Evolutionary conservation across 2,888 invertebrate genomes (phyloP).

Genomic region (Acanthosepion pharaonis): DNA sequence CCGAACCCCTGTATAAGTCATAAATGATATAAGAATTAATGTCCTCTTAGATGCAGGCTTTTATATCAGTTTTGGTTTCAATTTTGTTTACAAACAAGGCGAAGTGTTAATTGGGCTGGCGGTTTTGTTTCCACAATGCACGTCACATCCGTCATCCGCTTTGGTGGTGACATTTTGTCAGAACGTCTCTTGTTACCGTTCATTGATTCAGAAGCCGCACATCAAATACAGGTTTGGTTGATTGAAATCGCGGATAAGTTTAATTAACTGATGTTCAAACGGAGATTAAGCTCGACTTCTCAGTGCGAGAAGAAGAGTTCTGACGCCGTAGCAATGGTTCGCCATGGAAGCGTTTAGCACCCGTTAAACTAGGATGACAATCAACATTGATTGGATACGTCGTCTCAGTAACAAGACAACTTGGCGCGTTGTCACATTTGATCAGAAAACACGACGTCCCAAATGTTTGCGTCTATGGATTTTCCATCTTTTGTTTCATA

Average conservation of each 20-base stretch:
- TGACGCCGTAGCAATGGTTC: not conserved
- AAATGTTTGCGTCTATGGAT: not conserved
- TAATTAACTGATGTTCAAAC: not conserved
- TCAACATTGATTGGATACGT: not conserved
- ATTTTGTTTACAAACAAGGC: not conserved
- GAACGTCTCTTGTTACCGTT: not conserved
- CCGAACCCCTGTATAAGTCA: too few species aligned
- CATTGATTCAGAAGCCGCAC: not conserved
- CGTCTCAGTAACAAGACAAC: not conserved
- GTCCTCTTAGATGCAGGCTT: too few species aligned
- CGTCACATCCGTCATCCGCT: not conserved
- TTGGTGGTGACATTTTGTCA: not conserved
- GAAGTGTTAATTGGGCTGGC: not conserved
- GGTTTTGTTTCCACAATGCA: not conserved
- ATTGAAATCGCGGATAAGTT: not conserved
- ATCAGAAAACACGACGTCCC: not conserved
- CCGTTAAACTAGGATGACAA: not conserved
- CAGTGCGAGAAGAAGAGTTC: not conserved
- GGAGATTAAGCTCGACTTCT: not conserved
- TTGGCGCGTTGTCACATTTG: not conserved
- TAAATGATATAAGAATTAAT: too few species aligned
- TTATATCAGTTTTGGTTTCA: too few species aligned
- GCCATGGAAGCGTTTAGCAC: not conserved
- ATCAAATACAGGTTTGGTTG: not conserved
- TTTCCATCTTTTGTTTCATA: not conserved